These are phyloP conservation scores for Tetragonula carbonaria DNA, from an alignment of 2,888 invertebrate species.

Conservation along the genomic window DNA sequence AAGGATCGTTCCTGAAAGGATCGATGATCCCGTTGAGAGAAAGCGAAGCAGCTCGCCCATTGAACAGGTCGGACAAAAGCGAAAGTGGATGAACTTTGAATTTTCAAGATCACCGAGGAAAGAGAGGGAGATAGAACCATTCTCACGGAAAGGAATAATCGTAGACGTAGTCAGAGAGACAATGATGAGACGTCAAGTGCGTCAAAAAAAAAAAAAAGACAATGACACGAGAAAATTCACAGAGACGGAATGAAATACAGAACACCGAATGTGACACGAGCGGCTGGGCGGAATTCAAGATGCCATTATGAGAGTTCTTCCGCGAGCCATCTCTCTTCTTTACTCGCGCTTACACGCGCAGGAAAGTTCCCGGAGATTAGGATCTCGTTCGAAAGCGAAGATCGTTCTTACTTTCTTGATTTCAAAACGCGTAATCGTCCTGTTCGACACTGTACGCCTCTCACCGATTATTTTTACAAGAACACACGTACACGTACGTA, in stretches of 20 bases:
- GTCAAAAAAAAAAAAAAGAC: neutral
- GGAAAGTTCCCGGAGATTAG: slow-evolving; percentile 50
- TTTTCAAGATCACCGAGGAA: neutral
- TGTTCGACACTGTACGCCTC: neutral
- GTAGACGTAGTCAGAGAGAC: neutral
- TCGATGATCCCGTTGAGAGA: neutral
- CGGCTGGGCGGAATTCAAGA: neutral
- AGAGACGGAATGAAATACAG: neutral
- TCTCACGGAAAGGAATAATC: slow-evolving; percentile 25
- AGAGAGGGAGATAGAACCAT: too few relatives aligned
- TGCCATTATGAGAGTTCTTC: slow-evolving; percentile 6
- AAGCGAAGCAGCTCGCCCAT: neutral
- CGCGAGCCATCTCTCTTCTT: neutral
- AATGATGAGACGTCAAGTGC: neutral
- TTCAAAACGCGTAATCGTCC: slow-evolving; percentile 29
- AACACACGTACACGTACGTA: neutral
- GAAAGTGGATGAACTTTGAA: slow-evolving; percentile 11
- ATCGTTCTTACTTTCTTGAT: slow-evolving; percentile 47
- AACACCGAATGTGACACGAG: neutral
- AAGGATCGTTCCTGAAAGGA: neutral
- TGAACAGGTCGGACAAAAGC: neutral
- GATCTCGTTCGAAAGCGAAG: slow-evolving; percentile 46
- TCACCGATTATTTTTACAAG: slow-evolving; percentile 14
- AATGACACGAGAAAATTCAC: neutral
- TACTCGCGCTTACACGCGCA: neutral